A percentile compares a stretch with the other conserved stretches of the same genome.
Conservation (phyloP, 1,140 invertebrate genomes). For the Mactra quadrangularis region DNA sequence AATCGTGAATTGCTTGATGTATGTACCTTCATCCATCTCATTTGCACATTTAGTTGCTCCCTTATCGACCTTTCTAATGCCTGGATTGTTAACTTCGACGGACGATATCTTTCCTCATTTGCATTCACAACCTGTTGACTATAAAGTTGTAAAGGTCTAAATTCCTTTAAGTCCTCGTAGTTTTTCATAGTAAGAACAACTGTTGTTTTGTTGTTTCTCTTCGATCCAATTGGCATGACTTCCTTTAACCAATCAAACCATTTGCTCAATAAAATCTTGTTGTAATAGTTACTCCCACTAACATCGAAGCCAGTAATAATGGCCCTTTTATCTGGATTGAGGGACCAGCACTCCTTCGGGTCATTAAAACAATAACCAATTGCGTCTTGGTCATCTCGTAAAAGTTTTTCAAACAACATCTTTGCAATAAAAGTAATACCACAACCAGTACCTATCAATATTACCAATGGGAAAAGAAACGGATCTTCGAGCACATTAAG, state of each 20-base stretch:
- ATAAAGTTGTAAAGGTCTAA: not conserved
- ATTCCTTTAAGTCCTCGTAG: too few species aligned
- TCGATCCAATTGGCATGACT: not conserved
- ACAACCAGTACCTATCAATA: constrained; percentile 10
- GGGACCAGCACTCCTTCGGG: not conserved
- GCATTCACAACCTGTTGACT: constrained; percentile 17
- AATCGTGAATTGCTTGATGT: not conserved
- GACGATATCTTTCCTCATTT: not conserved
- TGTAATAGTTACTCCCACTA: not conserved
- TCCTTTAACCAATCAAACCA: constrained; percentile 3
- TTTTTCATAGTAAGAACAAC: not conserved
- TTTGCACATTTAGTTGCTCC: too few species aligned
- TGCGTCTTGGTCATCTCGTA: not conserved
- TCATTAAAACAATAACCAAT: not conserved
- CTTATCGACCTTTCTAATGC: too few species aligned
- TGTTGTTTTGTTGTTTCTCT: not conserved
- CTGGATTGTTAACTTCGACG: not conserved
- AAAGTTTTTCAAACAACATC: constrained; percentile 7
- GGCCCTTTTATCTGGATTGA: not conserved
- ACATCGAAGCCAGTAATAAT: not conserved
- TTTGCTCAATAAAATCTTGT: not conserved
- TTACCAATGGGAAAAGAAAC: not conserved
- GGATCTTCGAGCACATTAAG: not conserved
- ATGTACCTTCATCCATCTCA: too few species aligned
- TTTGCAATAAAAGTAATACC: constrained; percentile 1